Conservation (phyloP, 2,888 invertebrate genomes). For the Encarsia formosa region DNA sequence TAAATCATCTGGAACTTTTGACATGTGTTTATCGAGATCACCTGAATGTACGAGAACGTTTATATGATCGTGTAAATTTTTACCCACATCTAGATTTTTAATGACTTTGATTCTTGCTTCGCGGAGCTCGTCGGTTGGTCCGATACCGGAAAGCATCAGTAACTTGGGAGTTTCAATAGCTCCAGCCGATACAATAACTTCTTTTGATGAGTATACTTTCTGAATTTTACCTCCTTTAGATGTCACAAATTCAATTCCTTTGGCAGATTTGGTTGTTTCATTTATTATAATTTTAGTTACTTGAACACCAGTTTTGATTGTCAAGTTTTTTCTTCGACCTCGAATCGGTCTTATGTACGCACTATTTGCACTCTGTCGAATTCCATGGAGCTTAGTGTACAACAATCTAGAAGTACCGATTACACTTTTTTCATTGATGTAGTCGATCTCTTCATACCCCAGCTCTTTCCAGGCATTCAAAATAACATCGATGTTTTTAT, state of each 20-base stretch:
- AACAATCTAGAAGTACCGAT: slow-evolving; percentile 60
- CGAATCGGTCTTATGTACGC: slow-evolving; percentile 70
- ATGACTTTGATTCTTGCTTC: slow-evolving; percentile 60
- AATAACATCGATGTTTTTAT: not conserved
- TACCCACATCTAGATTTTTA: slow-evolving; percentile 69
- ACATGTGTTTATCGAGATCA: slow-evolving; percentile 59
- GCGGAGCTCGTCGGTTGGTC: slow-evolving; percentile 61
- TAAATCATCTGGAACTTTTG: slow-evolving; percentile 54
- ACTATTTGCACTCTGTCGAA: slow-evolving; percentile 73
- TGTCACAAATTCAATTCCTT: slow-evolving; percentile 68
- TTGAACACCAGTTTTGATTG: slow-evolving; percentile 58
- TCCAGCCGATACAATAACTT: slow-evolving; percentile 73
- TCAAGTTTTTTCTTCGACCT: slow-evolving; percentile 48
- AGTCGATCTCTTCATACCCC: slow-evolving; percentile 58
- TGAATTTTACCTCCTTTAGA: slow-evolving; percentile 49
- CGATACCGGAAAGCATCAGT: slow-evolving; percentile 80
- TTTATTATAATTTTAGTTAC: slow-evolving; percentile 67
- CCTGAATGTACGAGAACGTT: slow-evolving; percentile 58
- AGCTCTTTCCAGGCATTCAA: slow-evolving; percentile 59
- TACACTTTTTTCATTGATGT: slow-evolving; percentile 54
- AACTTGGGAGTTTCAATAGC: slow-evolving; percentile 80
- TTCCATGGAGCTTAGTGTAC: slow-evolving; percentile 61
- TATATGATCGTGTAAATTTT: slow-evolving; percentile 77
- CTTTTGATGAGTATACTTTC: slow-evolving; percentile 60
- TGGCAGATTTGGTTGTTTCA: slow-evolving; percentile 57